Base-by-base conservation (phyloP, 2,113 vertebrate genomes). In the Garra rufa region DNA sequence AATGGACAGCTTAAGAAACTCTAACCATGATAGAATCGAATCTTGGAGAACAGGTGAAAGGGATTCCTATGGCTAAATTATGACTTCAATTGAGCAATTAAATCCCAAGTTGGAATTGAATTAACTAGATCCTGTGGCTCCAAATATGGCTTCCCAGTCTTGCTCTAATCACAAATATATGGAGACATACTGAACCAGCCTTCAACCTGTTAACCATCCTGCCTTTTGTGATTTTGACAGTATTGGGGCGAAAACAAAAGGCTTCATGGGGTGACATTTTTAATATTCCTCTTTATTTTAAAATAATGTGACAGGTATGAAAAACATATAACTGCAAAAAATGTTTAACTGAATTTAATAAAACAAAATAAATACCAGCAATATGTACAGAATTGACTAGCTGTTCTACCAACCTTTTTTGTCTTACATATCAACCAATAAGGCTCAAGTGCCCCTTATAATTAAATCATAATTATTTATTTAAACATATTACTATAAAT, bases 31-130 rank as follows among this genome's bases (percentile, higher is more conserved):
- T 61, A 59, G 70, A 41, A 88, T 59, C 87, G 81, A 85, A 89
- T 63, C 75, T 86, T 48, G 67, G 63, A 80, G 88, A 93, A 92
- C 92, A 93, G 92, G 90, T 92, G 91, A 88, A 91, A 88, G 74
- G 85, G 90, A 92, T 92, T 91, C 91, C 92, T 88, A 93, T 91
- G 91, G 93, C 91, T 92, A 90, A 92, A 94, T 93, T 90, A 94
- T 93, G 87, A 88, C 88, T 89, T 88, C 90, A 94, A 94, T 93
- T 93, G 93, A 82, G 81, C 90, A 92, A 91, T 93, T 93, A 92
- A 90, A 93, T 91, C 89, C 84, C 3, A 86, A 92, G 88, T 80
- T 88, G 87, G 86, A 92, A 93, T 94, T 87, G 70, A 89, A 93
- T 95, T 94, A 94, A 90, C 81, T 89, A 90, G 88, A 91, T 92